These are phyloP conservation scores for Abrostola triplasia DNA, from an alignment of 2,888 invertebrate genomes.

Conservation along the genomic window DNA sequence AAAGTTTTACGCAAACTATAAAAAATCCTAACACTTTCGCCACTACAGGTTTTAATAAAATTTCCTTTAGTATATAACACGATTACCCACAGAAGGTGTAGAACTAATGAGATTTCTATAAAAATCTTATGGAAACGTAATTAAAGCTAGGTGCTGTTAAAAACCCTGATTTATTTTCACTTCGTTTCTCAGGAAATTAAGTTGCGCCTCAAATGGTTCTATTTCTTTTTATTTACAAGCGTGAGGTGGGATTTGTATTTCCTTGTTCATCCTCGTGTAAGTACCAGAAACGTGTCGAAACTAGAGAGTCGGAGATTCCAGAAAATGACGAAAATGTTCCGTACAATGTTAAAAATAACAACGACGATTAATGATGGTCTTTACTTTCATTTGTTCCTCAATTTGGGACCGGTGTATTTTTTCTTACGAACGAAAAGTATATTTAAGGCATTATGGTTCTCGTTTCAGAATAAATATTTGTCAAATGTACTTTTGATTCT, in stretches of 20 bases:
- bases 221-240: constrained; percentile 11
- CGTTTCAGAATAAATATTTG: too few relatives aligned
- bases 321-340: constrained; percentile 2
- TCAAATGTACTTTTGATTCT: too few relatives aligned
- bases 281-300: constrained; percentile 20
- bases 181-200: background rate
- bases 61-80: too few relatives aligned
- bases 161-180: background rate
- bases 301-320: constrained; percentile 7
- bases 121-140: too few relatives aligned
- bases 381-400: constrained; percentile 1
- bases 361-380: background rate
- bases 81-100: too few relatives aligned
- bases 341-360: constrained; percentile 7
- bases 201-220: background rate
- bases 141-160: too few relatives aligned
- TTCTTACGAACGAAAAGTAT: background rate
- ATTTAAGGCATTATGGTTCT: background rate
- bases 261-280: constrained; percentile 25
- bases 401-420: background rate
- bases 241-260: constrained; percentile 7
- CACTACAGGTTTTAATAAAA: too few relatives aligned
- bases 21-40: too few relatives aligned
- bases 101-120: too few relatives aligned
- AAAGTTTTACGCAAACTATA: too few relatives aligned